Evolutionary conservation across 1,140 invertebrate species (phyloP), one percentile per base, ranked within the genome.

Genomic region (Bradynema listronoti): DNA sequence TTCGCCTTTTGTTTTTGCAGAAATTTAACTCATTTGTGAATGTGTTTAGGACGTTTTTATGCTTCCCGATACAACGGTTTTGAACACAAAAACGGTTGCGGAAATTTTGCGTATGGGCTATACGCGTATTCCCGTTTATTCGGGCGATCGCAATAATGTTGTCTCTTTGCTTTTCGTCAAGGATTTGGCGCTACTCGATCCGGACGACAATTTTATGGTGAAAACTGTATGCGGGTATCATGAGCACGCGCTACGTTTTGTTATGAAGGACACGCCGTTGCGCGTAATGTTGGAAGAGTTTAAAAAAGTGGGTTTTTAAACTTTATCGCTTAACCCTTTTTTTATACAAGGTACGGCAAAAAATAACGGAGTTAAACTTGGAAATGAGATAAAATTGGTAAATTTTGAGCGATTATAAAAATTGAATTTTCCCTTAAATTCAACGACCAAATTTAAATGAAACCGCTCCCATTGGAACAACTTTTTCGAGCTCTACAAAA

Each of bases 231-330:
- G 89, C 78, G 87, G 91, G 79, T 97, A 93, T 81, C 95, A 98
- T 80, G 89, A 95, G 79, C 94, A 96, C 81, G 86, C 87, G 0
- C 88, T 91, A 72, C 88, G 91, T 77, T 94, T 90, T 80, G 88
- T 96, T 16, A 94, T 93, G 79, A 89, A 93, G 75, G 91, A 98
- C 78, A 87, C 89, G 45, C 92, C 89, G 0, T 81, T 98, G 19
- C 90, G 95, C 75, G 84, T 90, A 33, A 91, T 97, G 85, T 87
- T 98, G 71, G 89, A 90, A 78, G 91, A 95, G 78, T 97, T 98
- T 72, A 94, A 94, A 81, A 90, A 90, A 82, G 88, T 75, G 32
- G n/a, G n/a, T n/a, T n/a, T n/a, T n/a, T n/a, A n/a, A n/a, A n/a
- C n/a, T n/a, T n/a, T n/a, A n/a, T n/a, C n/a, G n/a, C n/a, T n/a